Evolutionary conservation across 1,140 invertebrate species (phyloP), one percentile per base, ranked within the genome.

Genomic region (Potamilus streckersoni): DNA sequence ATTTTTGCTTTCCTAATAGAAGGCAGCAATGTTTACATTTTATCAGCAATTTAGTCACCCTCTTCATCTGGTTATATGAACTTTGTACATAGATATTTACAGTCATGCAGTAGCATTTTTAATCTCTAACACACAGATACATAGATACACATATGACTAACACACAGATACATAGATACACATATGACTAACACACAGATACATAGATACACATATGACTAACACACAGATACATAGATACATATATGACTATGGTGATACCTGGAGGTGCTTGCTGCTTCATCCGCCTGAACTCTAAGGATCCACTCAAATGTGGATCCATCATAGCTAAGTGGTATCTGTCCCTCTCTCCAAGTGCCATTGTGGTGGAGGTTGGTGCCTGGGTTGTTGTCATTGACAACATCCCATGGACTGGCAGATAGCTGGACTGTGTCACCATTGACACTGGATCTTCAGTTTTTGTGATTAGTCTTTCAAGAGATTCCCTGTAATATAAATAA

Each of bases 301-400:
- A 64, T 62, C 66, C 73, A 56, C 60, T 73, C 58, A 67, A 80
- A 78, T 67, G 82, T 71, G 67, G 82, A 71, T 31, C 76, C 69
- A 75, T 79, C 76, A 59, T 73, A 49, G 74, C 80, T 57, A 62
- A 79, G 68, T 70, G 80, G 67, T 57, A 83, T 71, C 64, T 73
- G 63, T 62, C 79, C 68, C 62, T 76, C 63, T 82, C 80, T 20
- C 57, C 27, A 20, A 71, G 66, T 16, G 76, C 78, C n/a, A 79
- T 67, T 15, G 78, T 80, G 2, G 81, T 81, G 0, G 82, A 83
- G 19, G 82, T 79, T 20, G 82, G 79, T 56, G 71, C 74, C 63
- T 83, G 79, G 68, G 67, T 78, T 65, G 69, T 78, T 15, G 71
- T n/a, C 11, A 69, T 63, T 38, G 77, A 72, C 78, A 83, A 80